Evolutionary conservation across 35 echinoderm and acorn worm genomes (phyloP).

Genomic region (Nesometra sesokonis): DNA sequence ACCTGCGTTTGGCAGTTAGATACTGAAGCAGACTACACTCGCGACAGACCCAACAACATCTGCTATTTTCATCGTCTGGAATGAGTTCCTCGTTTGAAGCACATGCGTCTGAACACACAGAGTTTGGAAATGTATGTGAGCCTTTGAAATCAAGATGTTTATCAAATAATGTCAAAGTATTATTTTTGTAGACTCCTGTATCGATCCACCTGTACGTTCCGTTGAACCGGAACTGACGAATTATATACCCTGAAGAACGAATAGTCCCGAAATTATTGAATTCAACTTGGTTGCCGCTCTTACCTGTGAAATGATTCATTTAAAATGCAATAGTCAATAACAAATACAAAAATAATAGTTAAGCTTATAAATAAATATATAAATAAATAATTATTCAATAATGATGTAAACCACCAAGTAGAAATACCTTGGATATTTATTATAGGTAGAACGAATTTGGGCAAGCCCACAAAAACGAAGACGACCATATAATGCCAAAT

Average conservation of each 20-base stretch:
- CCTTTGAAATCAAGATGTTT: not conserved
- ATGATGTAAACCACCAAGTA: too few species aligned
- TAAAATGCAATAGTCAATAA: too few species aligned
- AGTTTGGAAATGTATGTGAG: not conserved
- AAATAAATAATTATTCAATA: too few species aligned
- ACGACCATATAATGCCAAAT: too few species aligned
- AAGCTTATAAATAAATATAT: too few species aligned
- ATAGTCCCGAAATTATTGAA: not conserved
- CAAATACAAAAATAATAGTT: too few species aligned
- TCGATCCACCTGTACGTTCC: not conserved
- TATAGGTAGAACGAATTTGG: too few species aligned
- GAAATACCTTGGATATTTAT: too few species aligned
- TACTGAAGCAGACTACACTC: not conserved
- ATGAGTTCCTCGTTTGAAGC: not conserved
- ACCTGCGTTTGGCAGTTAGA: not conserved
- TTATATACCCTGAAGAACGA: not conserved
- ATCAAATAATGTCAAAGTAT: not conserved
- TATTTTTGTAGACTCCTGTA: not conserved
- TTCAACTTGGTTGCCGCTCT: constrained; percentile 1
- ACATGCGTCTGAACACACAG: not conserved
- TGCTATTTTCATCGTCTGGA: not conserved
- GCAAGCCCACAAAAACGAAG: too few species aligned
- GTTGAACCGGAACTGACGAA: not conserved
- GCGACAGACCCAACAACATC: constrained; percentile 4
- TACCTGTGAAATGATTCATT: constrained; percentile 4